Evolutionary conservation across 2,797 vertebrate species (phyloP), one percentile per base, ranked within the genome.

Genomic region (Selene dorsalis): DNA sequence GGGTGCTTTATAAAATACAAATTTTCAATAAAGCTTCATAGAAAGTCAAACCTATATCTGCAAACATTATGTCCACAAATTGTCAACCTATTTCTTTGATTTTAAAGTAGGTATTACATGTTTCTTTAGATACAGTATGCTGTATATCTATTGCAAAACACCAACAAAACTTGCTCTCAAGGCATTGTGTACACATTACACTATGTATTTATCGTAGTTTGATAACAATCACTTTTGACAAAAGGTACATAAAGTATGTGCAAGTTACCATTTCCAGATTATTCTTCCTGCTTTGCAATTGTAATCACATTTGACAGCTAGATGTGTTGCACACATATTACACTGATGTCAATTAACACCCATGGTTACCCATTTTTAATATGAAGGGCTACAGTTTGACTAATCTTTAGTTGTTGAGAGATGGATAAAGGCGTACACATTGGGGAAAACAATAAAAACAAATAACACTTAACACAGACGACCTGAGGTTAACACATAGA

Each of bases 401-500:
- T 93, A 94, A 73, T 95, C 94, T 89, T 75, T 86, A 91, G 84
- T 93, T 92, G 92, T 92, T 93, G 94, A 94, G 94, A 93, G 94
- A 94, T 93, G 95, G 93, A 94, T 94, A 73, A 96, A 96, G 94
- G 94, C 92, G 93, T 93, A 96, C 95, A 97, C 86, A 77, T 73
- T 17, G 43, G 87, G 88, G 41, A 82, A 22, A 94, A 94, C 87
- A 90, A 95, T 94, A 94, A 95, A 95, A 85, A 89, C 79, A 63
- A 80, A 69, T 68, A 80, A 95, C 95, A 95, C 94, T 96, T 95
- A 96, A 97, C 95, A 96, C 95, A 94, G 95, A 96, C 96, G 94
- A 96, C 97, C 97, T 97, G 97, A 98, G 97, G 97, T 96, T 95
- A 94, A 97, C 91, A 90, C 81, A 88, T 70, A 80, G 96, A 96